Evolutionary conservation across 1,140 invertebrate genomes (phyloP), one percentile per base, ranked within the genome.

Genomic region (Saxidomus purpurata): DNA sequence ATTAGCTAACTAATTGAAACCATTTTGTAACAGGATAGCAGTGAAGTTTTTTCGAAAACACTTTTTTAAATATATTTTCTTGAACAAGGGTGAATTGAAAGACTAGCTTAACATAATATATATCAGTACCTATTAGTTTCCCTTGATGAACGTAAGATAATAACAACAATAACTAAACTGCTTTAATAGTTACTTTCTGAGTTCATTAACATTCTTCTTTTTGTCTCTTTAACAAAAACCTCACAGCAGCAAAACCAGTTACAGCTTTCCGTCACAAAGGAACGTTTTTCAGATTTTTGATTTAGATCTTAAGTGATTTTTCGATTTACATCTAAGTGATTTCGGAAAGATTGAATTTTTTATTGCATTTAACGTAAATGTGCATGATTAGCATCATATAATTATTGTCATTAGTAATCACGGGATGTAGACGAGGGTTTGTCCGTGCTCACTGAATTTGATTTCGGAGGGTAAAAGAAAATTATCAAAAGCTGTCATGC

Each of bases 181-280:
- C 67, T 71, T 71, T 40, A 71, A 71, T 71, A 38, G 67, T 71
- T 71, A 71, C 67, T 71, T 71, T 71, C 67, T 8, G 38, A 36
- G 11, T 71, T 71, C 67, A 71, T 71, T 71, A 71, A 71, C 11
- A 71, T 71, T 31, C 34, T 40, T 71, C 0, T 34, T 71, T 71
- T 71, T 71, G 34, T 71, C 17, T 71, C 31, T 15, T n/a, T 38
- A n/a, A 19, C 36, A 40, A 71, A 71, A 31, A 13, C 15, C 22
- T 38, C 22, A 22, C 4, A 71, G 25, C 11, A 17, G 17, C 67
- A 25, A 71, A 71, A 71, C 9, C 9, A 13, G 1, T 71, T 71
- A 71, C 13, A 38, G 19, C 34, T 9, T 19, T 38, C 22, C 2
- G 34, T n/a, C 36, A 71, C 67, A 71, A 71, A 28, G 34, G 22